Evolutionary conservation across 2,888 invertebrate species (phyloP).

Genomic region (Ellobium chinense): DNA sequence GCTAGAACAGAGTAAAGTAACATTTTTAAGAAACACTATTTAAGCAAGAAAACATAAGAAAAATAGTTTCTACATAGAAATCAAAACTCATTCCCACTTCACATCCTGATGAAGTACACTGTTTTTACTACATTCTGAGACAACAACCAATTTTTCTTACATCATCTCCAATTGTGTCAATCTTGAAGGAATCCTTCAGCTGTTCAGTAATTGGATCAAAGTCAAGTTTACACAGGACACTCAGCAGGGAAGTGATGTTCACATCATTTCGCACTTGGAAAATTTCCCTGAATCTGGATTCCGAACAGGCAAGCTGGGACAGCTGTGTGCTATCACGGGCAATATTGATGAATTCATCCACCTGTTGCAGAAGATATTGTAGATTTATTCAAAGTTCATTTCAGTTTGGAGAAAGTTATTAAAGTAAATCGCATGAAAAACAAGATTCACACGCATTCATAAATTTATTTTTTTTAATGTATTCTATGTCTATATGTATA

Average conservation of each 20-base stretch:
- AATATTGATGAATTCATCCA: background rate
- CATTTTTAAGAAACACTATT: too few relatives aligned
- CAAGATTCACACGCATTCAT: too few relatives aligned
- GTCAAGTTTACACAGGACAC: constrained; percentile 5
- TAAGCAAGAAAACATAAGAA: too few relatives aligned
- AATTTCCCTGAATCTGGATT: background rate
- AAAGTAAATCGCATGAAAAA: background rate
- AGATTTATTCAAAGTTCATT: background rate
- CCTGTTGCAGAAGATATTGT: background rate
- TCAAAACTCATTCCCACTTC: too few relatives aligned
- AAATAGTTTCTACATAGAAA: too few relatives aligned
- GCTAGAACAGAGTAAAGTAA: too few relatives aligned
- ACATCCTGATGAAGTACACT: too few relatives aligned
- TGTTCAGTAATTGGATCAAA: constrained; percentile 7
- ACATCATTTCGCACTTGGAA: constrained; percentile 3
- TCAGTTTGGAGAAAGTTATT: background rate
- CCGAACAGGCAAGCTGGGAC: background rate
- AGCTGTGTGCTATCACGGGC: background rate
- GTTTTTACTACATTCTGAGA: background rate
- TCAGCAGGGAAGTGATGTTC: background rate
- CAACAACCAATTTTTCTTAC: too few relatives aligned
- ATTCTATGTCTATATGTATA: too few relatives aligned
- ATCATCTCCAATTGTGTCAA: background rate
- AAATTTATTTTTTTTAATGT: too few relatives aligned
- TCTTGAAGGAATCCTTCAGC: background rate